Percentiles rank a stretch among this genome's conserved stretches.
Conservation (phyloP, 2,113 vertebrate species). For the Pseudopodoces humilis region DNA sequence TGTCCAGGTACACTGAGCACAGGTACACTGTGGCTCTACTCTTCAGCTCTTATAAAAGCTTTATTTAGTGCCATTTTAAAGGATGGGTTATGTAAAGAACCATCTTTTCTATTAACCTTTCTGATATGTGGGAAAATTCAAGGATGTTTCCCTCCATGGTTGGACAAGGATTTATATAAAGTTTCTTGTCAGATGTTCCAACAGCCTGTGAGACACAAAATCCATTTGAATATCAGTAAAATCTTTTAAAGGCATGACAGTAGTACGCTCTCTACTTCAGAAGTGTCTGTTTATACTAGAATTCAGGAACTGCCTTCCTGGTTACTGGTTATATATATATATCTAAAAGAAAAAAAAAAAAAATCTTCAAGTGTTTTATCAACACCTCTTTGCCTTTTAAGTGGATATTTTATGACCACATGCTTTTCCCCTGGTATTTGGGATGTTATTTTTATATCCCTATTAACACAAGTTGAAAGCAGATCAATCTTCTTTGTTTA, state of each 20-base stretch:
- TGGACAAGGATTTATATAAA: not conserved
- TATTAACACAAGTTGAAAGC: conserved; percentile 68
- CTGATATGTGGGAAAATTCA: not conserved
- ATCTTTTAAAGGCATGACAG: not conserved
- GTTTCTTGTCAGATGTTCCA: not conserved
- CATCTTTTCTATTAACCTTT: not conserved
- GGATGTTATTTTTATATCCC: conserved; percentile 69
- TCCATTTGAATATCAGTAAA: not conserved
- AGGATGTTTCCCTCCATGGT: not conserved
- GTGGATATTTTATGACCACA: conserved; percentile 59
- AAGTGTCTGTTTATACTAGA: not conserved
- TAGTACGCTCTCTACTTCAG: not conserved
- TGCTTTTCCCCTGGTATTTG: conserved; percentile 11
- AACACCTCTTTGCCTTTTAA: conserved; percentile 69
- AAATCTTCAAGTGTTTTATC: conserved; percentile 20
- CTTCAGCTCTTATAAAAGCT: not conserved
- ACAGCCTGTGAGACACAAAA: not conserved
- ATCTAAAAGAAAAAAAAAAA: not conserved
- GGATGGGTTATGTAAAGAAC: not conserved
- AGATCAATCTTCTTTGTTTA: conserved; percentile 66
- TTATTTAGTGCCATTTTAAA: not conserved
- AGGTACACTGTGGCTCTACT: not conserved
- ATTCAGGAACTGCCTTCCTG: not conserved
- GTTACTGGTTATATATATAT: not conserved
- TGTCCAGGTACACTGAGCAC: not conserved